These are phyloP conservation scores for Crypturellus undulatus DNA, from an alignment of 2,113 vertebrate species.

Conservation along the genomic window DNA sequence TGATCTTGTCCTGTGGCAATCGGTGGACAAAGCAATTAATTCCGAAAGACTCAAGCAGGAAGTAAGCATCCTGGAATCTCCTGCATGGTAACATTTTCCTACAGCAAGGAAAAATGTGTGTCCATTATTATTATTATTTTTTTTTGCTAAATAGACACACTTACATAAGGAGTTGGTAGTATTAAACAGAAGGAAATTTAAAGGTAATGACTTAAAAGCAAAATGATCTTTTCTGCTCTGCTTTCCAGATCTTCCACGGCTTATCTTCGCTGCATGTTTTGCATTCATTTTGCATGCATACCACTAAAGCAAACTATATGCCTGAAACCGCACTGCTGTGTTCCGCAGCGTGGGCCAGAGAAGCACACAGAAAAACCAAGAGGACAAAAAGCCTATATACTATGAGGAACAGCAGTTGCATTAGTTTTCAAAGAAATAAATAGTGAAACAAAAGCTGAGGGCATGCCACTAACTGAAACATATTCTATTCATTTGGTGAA, in stretches of 20 bases:
- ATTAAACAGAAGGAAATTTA: constrained; percentile 28
- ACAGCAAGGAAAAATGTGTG: background rate
- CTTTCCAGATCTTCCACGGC: constrained; percentile 3
- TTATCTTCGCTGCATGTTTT: constrained; percentile 51
- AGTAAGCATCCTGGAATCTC: background rate
- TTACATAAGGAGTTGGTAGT: background rate
- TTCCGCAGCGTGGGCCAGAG: background rate
- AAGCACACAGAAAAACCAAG: background rate
- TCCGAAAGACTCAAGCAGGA: background rate
- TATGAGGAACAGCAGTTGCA: background rate
- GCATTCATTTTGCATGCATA: constrained; percentile 37
- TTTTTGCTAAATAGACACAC: background rate
- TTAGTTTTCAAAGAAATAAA: background rate
- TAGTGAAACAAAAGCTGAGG: background rate
- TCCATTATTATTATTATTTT: background rate
- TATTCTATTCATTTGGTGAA: background rate
- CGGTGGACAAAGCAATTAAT: constrained; percentile 18
- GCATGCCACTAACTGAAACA: background rate
- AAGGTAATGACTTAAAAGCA: background rate
- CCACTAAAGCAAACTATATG: background rate
- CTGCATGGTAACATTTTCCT: background rate
- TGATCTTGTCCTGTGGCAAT: constrained; percentile 2
- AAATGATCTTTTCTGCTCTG: constrained; percentile 20
- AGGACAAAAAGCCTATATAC: background rate
- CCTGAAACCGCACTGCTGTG: background rate